Conservation (phyloP, 1,140 invertebrate genomes). For the Calycopis cecrops region DNA sequence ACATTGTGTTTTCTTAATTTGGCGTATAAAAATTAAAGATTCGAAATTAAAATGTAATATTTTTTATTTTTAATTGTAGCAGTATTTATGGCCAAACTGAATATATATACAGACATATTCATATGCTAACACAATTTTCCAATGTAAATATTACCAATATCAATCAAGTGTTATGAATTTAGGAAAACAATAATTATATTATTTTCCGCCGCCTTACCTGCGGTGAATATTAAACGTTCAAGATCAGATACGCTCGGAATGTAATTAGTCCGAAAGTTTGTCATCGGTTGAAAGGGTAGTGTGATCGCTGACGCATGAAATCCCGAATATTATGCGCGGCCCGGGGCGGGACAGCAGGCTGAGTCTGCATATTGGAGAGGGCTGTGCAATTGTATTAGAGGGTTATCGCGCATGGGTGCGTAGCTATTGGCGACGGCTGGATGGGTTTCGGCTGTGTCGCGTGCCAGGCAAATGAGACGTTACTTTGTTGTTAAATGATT, state of each 20-base stretch:
- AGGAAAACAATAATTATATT: no score
- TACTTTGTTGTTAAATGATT: background rate
- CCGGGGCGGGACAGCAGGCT: constrained; percentile 45
- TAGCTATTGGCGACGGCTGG: constrained; percentile 30
- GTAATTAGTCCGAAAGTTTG: constrained; percentile 18
- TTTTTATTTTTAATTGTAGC: no score
- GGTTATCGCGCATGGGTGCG: constrained; percentile 34
- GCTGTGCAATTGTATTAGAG: constrained; percentile 59
- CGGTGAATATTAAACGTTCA: background rate
- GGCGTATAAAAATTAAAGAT: no score
- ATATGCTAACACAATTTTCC: no score
- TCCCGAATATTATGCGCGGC: constrained; percentile 54
- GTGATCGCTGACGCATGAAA: constrained; percentile 47
- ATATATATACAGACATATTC: no score
- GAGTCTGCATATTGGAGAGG: constrained; percentile 52
- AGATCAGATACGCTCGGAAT: constrained; percentile 7
- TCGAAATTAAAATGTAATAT: no score
- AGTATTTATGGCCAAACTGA: no score
- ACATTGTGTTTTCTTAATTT: no score
- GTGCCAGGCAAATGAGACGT: constrained; percentile 22
- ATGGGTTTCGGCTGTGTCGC: constrained; percentile 38
- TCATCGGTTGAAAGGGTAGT: constrained; percentile 31
- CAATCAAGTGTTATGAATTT: no score
- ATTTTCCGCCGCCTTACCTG: background rate
- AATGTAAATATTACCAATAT: no score